These are phyloP conservation scores for Hylaea fasciaria DNA, from an alignment of 2,888 invertebrate genomes.

Conservation along the genomic window DNA sequence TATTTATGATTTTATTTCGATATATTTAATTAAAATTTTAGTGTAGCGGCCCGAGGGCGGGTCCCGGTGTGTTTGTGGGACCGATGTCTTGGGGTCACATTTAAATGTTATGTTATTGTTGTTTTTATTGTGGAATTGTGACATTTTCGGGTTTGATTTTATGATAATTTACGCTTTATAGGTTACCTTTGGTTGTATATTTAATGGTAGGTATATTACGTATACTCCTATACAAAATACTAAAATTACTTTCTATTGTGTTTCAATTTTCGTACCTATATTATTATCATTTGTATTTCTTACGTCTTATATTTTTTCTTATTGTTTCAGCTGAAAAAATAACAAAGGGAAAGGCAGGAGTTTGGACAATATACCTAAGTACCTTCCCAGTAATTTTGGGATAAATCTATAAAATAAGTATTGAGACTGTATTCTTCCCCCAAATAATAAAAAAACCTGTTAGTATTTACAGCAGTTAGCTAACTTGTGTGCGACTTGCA, in stretches of 20 bases:
- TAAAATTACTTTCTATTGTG: conserved; percentile 7
- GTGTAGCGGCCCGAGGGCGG: conserved; percentile 44
- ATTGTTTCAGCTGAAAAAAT: no score
- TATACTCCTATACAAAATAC: no score
- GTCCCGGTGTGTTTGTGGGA: conserved; percentile 25
- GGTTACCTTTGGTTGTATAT: conserved; percentile 37
- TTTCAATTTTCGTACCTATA: not conserved
- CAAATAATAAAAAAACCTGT: no score
- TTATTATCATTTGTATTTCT: not conserved
- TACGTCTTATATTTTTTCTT: not conserved
- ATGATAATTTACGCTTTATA: conserved; percentile 37
- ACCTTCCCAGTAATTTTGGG: no score
- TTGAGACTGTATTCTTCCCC: no score
- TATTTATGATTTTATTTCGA: conserved; percentile 83
- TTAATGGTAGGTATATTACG: no score
- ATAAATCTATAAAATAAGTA: no score
- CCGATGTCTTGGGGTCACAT: conserved; percentile 27
- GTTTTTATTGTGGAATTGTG: conserved; percentile 46
- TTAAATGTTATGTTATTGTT: conserved; percentile 34
- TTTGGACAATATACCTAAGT: no score
- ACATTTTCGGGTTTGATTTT: conserved; percentile 37
- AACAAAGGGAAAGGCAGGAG: no score
- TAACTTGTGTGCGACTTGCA: no score
- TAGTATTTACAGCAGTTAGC: no score
- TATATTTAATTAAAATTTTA: conserved; percentile 83